Evolutionary conservation across 2,113 vertebrate species (phyloP), one percentile per base, ranked within the genome.

Genomic region (Xerus inauris): DNA sequence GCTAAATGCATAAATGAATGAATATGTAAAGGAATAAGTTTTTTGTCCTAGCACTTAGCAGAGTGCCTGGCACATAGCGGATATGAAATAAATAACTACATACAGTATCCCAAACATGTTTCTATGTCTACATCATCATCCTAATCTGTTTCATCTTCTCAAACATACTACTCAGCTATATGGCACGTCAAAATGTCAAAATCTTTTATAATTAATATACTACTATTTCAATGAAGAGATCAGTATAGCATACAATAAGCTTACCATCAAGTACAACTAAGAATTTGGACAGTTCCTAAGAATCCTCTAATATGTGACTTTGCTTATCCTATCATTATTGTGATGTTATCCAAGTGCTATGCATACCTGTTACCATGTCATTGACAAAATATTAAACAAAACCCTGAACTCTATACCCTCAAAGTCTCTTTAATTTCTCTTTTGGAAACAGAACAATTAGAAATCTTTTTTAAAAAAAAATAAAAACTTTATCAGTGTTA

Each of bases 101-200:
- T 8, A 93, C 6, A 92, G 38, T 30, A 72, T 14, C 30, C 22
- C 51, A 76, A 84, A 97, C 38, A 75, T 20, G 47, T 76, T 93
- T 82, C 71, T 75, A 32, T 45, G 64, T 73, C 67, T 88, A 51
- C 47, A 89, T 84, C 69, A 91, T 38, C 45, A 91, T 38, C 51
- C 16, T 93, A 49, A 77, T 84, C 47, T 84, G 49, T 81, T 91
- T 94, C 5, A 86, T 69, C 87, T 62, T 92, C 67, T 94, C 67
- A 84, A 47, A 67, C 51, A 69, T 77, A 90, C 65, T 59, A 96
- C 47, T 51, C 10, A 86, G 65, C 69, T 92, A 30, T 40, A 75
- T 24, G 26, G 32, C 38, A 17, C 59, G 40, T 87, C 32, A 94
- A 96, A 97, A 97, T 67, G 40, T 87, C 32, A 94, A 96, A 97